These are phyloP conservation scores for Cephalopachus bancanus DNA, from an alignment of 2,797 vertebrate genomes.

Conservation along the genomic window DNA sequence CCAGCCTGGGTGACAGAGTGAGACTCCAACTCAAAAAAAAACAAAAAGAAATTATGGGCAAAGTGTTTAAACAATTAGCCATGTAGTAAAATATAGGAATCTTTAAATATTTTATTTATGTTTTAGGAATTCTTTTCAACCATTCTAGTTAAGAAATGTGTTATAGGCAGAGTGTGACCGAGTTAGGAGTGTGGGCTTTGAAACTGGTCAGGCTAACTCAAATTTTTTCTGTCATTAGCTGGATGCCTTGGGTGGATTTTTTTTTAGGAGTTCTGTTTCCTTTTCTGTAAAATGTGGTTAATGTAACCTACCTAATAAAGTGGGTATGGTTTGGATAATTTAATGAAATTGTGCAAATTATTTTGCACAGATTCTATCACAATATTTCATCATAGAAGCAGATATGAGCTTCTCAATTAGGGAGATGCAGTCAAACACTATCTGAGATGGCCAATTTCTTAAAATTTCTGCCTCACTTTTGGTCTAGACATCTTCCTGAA, in stretches of 20 bases:
- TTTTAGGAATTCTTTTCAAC: background rate
- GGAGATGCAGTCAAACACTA: background rate
- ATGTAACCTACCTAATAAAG: background rate
- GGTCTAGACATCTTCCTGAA: background rate
- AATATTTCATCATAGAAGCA: background rate
- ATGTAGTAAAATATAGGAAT: background rate
- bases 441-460: background rate
- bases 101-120: background rate
- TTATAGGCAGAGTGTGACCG: background rate
- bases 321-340: background rate
- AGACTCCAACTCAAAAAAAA: too few relatives aligned
- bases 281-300: constrained; percentile 12
- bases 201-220: background rate
- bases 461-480: background rate
- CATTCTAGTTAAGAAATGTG: background rate
- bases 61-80: background rate
- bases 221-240: background rate
- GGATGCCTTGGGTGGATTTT: background rate
- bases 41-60: background rate
- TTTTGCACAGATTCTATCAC: background rate
- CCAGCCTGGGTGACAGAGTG: too few relatives aligned
- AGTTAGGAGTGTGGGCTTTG: background rate
- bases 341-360: background rate
- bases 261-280: background rate
- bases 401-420: background rate